Conservation (phyloP, 1,140 invertebrate genomes). For the Parapsyche elsis region DNA sequence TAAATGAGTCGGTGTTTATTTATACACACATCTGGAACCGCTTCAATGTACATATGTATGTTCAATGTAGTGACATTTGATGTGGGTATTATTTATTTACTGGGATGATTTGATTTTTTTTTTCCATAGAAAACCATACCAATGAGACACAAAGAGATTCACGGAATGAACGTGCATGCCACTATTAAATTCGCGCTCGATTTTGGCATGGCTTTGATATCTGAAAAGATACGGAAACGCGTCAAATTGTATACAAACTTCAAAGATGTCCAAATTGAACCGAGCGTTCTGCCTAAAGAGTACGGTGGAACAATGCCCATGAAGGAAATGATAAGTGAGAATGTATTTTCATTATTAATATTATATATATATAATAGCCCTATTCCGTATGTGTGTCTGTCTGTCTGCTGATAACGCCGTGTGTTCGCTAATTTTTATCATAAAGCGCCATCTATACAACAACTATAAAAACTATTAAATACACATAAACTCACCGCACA, state of each 20-base stretch:
- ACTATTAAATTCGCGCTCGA: slow-evolving; percentile 83
- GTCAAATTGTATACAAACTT: slow-evolving; percentile 76
- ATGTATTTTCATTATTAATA: background rate
- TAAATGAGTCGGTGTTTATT: background rate
- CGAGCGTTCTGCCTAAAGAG: slow-evolving; percentile 79
- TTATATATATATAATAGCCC: no score
- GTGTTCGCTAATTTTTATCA: no score
- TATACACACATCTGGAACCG: background rate
- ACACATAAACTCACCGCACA: background rate
- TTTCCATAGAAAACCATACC: slow-evolving; percentile 79
- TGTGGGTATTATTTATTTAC: background rate
- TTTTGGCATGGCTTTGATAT: slow-evolving; percentile 83
- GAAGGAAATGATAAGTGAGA: slow-evolving; percentile 84
- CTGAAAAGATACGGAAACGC: slow-evolving; percentile 83
- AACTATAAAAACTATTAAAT: no score
- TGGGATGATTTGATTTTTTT: slow-evolving; percentile 21
- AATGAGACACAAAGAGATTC: slow-evolving; percentile 85
- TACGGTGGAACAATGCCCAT: slow-evolving; percentile 85
- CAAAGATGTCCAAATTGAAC: slow-evolving; percentile 71
- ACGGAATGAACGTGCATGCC: slow-evolving; percentile 80
- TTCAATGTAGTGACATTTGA: background rate
- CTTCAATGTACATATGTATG: no score
- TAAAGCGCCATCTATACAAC: no score
- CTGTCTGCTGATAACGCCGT: no score
- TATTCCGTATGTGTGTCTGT: no score